Percentiles rank a stretch among this genome's conserved stretches.
phyloP scores from a whole-genome alignment of 2,113 vertebrate genomes.

The Paradisaea rubra region DNA sequence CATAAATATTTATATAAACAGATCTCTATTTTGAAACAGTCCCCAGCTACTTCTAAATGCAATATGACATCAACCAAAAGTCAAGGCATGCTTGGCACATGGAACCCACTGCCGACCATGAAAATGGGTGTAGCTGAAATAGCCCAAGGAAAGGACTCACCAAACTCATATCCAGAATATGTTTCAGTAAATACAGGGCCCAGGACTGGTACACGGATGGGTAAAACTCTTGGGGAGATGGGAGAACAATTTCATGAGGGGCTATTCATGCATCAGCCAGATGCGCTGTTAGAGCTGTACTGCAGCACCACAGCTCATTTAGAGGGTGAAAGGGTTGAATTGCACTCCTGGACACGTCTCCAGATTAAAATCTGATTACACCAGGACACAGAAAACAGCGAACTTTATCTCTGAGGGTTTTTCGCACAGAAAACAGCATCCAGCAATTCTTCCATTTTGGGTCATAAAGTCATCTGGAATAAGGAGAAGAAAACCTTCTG shows the following conservation, averaged over 20 bases:
- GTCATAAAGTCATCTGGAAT: background rate
- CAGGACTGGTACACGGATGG: background rate
- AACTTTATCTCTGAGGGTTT: background rate
- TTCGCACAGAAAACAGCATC: background rate
- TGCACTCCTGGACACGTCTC: background rate
- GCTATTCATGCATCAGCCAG: background rate
- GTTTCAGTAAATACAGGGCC: background rate
- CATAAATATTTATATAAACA: constrained; percentile 38
- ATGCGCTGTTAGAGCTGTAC: background rate
- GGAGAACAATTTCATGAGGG: background rate
- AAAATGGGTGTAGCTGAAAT: background rate
- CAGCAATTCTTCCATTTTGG: background rate
- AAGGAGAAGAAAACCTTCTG: background rate
- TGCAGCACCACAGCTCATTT: background rate
- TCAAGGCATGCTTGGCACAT: constrained; percentile 6
- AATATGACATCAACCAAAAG: constrained; percentile 10
- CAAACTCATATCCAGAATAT: background rate
- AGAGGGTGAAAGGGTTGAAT: background rate
- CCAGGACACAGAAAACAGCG: background rate
- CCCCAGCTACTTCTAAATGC: constrained; percentile 32
- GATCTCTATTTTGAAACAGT: constrained; percentile 29
- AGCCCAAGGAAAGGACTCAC: background rate
- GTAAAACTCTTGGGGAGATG: background rate
- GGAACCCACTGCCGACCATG: background rate
- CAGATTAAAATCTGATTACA: background rate